Evolutionary conservation across 35 echinoderm and acorn worm species (phyloP).

Genomic region (Ophiothrix spiculata): DNA sequence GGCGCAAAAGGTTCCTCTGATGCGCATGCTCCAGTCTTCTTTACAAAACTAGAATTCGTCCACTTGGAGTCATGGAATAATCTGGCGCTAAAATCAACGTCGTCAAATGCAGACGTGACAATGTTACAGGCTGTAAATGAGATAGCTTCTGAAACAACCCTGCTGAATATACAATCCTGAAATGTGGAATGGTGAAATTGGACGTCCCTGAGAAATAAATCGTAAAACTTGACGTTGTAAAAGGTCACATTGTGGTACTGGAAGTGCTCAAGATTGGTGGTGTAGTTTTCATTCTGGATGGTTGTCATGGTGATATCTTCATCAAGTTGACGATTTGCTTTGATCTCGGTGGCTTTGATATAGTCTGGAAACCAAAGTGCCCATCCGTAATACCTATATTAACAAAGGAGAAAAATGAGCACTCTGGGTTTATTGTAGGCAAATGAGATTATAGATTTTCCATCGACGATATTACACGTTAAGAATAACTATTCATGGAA

Average conservation of each 20-base stretch:
- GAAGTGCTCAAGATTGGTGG: background rate
- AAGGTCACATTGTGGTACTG: background rate
- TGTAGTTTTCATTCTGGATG: background rate
- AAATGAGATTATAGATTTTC: too few relatives aligned
- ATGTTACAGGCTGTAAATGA: background rate
- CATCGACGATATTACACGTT: too few relatives aligned
- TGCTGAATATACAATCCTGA: background rate
- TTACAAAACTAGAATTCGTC: background rate
- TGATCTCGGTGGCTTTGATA: background rate
- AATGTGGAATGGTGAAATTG: background rate
- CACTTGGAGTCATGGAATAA: background rate
- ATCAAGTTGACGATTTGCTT: background rate
- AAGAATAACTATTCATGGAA: too few relatives aligned
- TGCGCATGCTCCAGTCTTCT: background rate
- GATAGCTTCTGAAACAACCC: background rate
- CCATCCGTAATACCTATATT: background rate
- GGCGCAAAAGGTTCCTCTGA: background rate
- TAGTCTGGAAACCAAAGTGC: constrained; percentile 1
- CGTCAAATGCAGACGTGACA: background rate
- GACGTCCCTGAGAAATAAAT: background rate
- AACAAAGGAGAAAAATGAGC: too few relatives aligned
- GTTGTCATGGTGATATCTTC: background rate
- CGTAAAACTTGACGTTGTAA: background rate
- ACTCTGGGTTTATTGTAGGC: too few relatives aligned
- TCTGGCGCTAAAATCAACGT: background rate